phyloP scores from a whole-genome alignment of 2,888 invertebrate genomes.

The Nasonovia ribisnigri region DNA sequence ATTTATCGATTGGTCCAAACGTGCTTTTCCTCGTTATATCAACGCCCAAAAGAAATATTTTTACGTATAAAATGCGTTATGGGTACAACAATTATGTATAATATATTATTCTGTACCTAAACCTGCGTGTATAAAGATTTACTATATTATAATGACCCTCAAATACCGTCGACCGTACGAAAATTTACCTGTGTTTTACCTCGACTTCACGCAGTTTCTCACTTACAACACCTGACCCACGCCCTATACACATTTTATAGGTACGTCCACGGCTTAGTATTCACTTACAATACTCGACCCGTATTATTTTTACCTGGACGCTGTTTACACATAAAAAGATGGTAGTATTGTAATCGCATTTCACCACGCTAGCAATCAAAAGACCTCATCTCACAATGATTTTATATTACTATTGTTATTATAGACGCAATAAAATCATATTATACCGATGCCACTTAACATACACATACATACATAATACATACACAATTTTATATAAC shows the following conservation, averaged over 20 bases:
- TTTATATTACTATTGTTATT: neutral
- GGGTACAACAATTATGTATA: neutral
- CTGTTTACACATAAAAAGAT: constrained; percentile 3
- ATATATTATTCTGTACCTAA: too few relatives aligned
- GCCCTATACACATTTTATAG: neutral
- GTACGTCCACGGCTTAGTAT: neutral
- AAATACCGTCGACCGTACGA: neutral
- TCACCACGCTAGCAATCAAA: neutral
- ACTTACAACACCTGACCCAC: neutral
- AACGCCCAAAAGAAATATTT: neutral
- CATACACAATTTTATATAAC: neutral
- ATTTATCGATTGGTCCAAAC: neutral
- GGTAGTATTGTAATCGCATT: constrained; percentile 7
- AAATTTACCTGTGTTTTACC: neutral
- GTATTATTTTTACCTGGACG: neutral
- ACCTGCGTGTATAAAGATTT: neutral
- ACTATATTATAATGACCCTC: neutral
- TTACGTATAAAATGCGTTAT: neutral
- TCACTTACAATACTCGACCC: neutral
- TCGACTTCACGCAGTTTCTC: neutral
- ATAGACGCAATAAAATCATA: neutral
- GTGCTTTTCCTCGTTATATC: neutral
- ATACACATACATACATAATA: neutral
- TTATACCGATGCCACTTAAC: neutral
- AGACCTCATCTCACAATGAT: neutral